Evolutionary conservation across 2,888 invertebrate species (phyloP), one percentile per base, ranked within the genome.

Genomic region (Lycaena phlaeas): DNA sequence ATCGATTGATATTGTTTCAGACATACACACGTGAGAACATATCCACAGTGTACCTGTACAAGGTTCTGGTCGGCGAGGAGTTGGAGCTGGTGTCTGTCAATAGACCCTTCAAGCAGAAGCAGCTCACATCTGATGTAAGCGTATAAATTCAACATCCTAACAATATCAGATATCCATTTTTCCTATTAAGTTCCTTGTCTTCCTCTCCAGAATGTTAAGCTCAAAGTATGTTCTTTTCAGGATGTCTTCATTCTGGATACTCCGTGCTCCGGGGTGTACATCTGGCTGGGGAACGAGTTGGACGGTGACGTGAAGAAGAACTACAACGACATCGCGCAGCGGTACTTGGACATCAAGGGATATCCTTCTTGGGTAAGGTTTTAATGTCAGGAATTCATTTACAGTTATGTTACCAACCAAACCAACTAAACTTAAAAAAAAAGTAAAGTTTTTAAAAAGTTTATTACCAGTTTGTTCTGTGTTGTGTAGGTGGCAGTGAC

Each of bases 161-260:
- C 2, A 15, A n/a, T 11, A 6, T 9, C 11, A 22, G n/a, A n/a
- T n/a, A n/a, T n/a, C n/a, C n/a, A n/a, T n/a, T n/a, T n/a, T n/a
- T n/a, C n/a, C n/a, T 18, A 4, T 18, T 18, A 18, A 18, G 3
- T 18, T 18, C 3, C 3, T 4, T 18, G 5, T 18, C 18, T 5
- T 18, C n/a, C n/a, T n/a, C n/a, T n/a, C n/a, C n/a, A n/a, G n/a
- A n/a, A n/a, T n/a, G n/a, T n/a, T n/a, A n/a, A n/a, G n/a, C n/a
- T n/a, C n/a, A n/a, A n/a, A n/a, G n/a, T n/a, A n/a, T n/a, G n/a
- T 43, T 44, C 40, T 41, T 53, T 51, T 14, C 63, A 90, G 90
- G 93, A 93, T 58, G 90, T 93, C 51, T 95, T 92, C 61, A 89
- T 95, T 41, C 73, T 95, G 65, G 94, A 95, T 55, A 92, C 93